phyloP scores from a whole-genome alignment of 2,113 vertebrate species.

The Turdus rufiventris region DNA sequence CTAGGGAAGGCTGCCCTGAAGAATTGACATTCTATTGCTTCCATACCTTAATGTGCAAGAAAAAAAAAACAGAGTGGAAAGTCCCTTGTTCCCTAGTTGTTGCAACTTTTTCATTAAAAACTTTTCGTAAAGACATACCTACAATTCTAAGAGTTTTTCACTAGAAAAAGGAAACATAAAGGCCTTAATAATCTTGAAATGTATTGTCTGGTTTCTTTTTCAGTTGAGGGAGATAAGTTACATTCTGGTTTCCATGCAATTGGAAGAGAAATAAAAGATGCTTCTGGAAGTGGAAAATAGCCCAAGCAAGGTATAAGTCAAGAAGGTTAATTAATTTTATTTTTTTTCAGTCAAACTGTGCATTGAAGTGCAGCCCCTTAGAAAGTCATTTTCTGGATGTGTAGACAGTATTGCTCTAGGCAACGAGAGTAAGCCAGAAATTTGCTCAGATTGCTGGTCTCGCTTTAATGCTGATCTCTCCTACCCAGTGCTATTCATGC shows the following conservation, averaged over 20 bases:
- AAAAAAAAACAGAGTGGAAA: neutral
- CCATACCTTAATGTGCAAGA: neutral
- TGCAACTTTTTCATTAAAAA: neutral
- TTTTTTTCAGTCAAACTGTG: neutral
- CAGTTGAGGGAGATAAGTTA: neutral
- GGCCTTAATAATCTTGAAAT: neutral
- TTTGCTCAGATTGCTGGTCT: neutral
- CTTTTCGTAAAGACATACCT: neutral
- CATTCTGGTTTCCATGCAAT: neutral
- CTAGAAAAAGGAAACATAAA: neutral
- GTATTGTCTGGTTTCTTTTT: neutral
- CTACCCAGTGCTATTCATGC: neutral
- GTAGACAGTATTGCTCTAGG: neutral
- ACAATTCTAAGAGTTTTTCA: neutral
- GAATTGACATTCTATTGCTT: neutral
- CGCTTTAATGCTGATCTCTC: neutral
- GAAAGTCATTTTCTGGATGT: neutral
- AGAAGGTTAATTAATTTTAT: neutral
- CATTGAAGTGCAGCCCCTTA: neutral
- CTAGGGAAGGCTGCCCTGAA: neutral
- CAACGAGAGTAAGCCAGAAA: neutral
- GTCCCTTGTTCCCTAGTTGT: neutral
- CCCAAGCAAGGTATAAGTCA: neutral
- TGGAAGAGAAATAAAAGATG: neutral
- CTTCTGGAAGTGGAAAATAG: neutral